These are phyloP conservation scores for Solenopsis fugax DNA, from an alignment of 1,140 invertebrate genomes.

Conservation along the genomic window DNA sequence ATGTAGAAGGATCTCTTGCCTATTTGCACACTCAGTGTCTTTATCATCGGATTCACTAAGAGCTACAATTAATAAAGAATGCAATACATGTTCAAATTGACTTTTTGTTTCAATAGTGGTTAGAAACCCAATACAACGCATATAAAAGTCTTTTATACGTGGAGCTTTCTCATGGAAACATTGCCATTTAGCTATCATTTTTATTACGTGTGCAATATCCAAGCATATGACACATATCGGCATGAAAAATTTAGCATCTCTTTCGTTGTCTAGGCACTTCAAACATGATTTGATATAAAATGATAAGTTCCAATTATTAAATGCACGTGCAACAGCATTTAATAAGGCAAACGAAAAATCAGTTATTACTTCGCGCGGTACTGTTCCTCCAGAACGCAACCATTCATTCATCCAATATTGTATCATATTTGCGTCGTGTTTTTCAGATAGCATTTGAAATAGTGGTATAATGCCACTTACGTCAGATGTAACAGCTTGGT, in stretches of 20 bases:
- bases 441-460: conserved; percentile 24
- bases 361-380: neutral
- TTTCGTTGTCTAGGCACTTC: neutral
- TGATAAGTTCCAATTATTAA: neutral
- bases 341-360: conserved; percentile 40
- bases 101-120: neutral
- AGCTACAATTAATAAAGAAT: neutral
- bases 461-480: neutral
- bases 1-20: neutral
- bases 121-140: neutral
- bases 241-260: too few species aligned
- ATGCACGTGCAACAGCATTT: conserved; percentile 28
- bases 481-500: conserved; percentile 10
- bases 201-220: conserved; percentile 14
- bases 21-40: neutral
- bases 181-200: conserved; percentile 4
- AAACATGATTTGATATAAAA: conserved; percentile 1
- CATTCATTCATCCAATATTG: conserved; percentile 10
- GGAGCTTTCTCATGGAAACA: neutral
- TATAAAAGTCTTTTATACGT: conserved; percentile 5
- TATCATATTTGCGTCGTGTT: conserved; percentile 11
- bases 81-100: neutral
- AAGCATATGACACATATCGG: neutral
- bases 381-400: neutral
- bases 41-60: conserved; percentile 4